Conservation (phyloP, 2,113 vertebrate species). For the Grammomys surdaster region DNA sequence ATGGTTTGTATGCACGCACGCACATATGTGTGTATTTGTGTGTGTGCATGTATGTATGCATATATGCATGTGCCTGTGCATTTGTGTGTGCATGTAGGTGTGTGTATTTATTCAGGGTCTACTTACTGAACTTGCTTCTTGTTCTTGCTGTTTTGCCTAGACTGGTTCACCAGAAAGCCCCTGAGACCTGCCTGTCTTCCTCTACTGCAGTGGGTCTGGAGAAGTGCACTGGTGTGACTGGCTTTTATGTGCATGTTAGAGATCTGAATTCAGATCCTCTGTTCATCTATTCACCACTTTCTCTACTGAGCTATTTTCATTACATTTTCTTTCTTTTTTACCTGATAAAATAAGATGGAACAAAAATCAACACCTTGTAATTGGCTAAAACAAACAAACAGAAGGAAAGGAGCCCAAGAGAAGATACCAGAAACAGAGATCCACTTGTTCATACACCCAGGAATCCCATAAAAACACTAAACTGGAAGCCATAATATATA, state of each 20-base stretch:
- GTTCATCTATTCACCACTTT: too few relatives aligned
- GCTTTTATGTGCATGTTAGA: not conserved
- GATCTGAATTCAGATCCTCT: not conserved
- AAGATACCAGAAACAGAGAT: not conserved
- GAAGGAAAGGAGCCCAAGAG: not conserved
- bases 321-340: not conserved
- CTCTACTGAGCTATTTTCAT: not conserved
- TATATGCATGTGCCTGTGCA: not conserved
- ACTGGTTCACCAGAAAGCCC: not conserved
- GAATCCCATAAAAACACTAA: not conserved
- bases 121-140: not conserved
- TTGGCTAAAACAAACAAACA: not conserved
- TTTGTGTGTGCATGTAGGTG: not conserved
- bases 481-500: not conserved
- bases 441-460: not conserved
- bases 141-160: not conserved
- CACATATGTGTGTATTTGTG: fast-evolving
- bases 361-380: not conserved
- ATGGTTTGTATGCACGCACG: fast-evolving
- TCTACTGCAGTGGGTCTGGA: not conserved
- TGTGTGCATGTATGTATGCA: not conserved
- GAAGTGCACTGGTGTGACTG: too few relatives aligned
- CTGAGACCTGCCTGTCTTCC: not conserved
- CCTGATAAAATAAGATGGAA: not conserved
- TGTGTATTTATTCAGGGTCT: not conserved